A percentile compares a stretch with the other conserved stretches of the same genome.
phyloP scores from a whole-genome alignment of 2,113 vertebrate species.

The Panthera tigris region DNA sequence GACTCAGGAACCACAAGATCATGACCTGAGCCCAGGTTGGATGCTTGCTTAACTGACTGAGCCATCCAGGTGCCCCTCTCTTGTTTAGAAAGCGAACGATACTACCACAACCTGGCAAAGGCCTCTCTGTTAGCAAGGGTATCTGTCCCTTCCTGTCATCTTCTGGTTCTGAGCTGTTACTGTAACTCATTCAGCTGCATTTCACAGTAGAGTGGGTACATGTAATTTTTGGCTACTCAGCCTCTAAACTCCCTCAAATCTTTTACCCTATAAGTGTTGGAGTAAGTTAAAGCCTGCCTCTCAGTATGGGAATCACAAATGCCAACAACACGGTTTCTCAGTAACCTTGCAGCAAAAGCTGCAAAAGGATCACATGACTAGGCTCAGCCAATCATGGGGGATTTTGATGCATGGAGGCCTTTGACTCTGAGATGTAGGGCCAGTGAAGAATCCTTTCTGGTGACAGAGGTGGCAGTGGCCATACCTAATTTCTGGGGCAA shows the following conservation, averaged over 20 bases:
- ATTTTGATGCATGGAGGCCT: not conserved
- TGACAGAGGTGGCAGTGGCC: not conserved
- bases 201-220: conserved; percentile 7
- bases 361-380: not conserved
- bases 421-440: not conserved
- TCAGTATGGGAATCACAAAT: not conserved
- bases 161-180: not conserved
- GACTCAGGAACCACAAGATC: no score
- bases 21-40: no score
- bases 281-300: not conserved
- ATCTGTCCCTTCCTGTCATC: not conserved
- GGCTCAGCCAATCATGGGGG: not conserved
- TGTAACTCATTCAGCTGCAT: not conserved
- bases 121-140: not conserved
- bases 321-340: not conserved
- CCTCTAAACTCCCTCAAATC: not conserved
- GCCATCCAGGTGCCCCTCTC: not conserved
- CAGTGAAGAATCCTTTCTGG: not conserved
- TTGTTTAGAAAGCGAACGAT: not conserved
- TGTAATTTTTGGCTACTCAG: not conserved
- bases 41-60: no score
- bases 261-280: not conserved
- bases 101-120: not conserved
- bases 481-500: not conserved
- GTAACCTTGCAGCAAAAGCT: not conserved